Evolutionary conservation across 2,888 invertebrate genomes (phyloP).

Genomic region (Tetranychus truncatus): DNA sequence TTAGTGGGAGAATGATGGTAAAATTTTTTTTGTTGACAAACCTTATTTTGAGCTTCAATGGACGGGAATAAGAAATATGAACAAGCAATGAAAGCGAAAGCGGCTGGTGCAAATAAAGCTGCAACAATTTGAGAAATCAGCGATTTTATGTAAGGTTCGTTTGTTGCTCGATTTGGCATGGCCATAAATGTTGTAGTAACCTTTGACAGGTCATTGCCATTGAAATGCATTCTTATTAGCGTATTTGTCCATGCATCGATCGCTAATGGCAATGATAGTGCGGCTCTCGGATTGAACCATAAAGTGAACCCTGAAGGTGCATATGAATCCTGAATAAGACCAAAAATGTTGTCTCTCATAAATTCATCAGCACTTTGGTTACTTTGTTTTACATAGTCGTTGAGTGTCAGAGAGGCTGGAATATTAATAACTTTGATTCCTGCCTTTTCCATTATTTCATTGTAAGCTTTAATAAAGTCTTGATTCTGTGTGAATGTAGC

Average conservation of each 20-base stretch:
- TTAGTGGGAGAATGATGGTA: neutral
- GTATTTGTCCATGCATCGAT: neutral
- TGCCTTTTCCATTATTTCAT: neutral
- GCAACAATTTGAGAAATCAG: neutral
- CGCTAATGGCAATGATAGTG: neutral
- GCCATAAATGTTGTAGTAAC: neutral
- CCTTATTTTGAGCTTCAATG: neutral
- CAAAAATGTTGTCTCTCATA: neutral
- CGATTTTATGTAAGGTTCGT: neutral
- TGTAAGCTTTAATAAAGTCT: neutral
- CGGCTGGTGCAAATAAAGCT: neutral
- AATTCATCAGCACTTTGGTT: neutral
- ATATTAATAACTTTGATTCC: neutral
- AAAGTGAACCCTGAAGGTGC: neutral
- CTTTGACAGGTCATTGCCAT: neutral
- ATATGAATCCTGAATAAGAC: neutral
- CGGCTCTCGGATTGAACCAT: neutral
- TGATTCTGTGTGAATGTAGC: neutral
- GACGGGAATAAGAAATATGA: neutral
- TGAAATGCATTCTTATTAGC: neutral
- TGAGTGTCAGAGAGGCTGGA: neutral
- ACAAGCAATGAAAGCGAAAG: neutral
- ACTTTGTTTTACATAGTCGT: neutral
- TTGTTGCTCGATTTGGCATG: neutral
- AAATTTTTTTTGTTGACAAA: neutral